These are phyloP conservation scores for Platypus cylindrus DNA, from an alignment of 2,888 invertebrate species.

Conservation along the genomic window DNA sequence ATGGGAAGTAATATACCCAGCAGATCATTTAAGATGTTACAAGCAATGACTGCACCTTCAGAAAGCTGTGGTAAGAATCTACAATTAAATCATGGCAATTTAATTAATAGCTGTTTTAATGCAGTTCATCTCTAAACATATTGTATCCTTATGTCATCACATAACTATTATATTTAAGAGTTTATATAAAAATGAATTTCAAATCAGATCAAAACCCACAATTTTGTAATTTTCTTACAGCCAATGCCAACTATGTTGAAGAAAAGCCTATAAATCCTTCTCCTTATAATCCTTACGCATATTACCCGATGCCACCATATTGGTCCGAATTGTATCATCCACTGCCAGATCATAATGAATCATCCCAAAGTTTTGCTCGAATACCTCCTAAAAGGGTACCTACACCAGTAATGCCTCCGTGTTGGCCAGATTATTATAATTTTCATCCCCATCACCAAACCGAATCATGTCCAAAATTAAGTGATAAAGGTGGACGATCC, in stretches of 20 bases:
- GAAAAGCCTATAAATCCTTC: slow-evolving; percentile 25
- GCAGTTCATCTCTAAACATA: no score
- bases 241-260: slow-evolving; percentile 31
- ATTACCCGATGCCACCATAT: slow-evolving; percentile 25
- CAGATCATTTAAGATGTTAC: slow-evolving; percentile 64
- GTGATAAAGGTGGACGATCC: slow-evolving; percentile 14
- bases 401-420: slow-evolving; percentile 22
- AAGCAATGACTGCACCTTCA: slow-evolving; percentile 59
- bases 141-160: no score
- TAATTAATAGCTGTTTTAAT: no score
- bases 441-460: slow-evolving; percentile 13
- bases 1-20: slow-evolving; percentile 71
- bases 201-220: no score
- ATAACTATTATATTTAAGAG: no score
- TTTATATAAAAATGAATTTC: no score
- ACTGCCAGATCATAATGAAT: slow-evolving; percentile 5
- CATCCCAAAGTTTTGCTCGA: slow-evolving; percentile 4
- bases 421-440: slow-evolving; percentile 24
- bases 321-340: slow-evolving; percentile 21
- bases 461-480: slow-evolving; percentile 13
- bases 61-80: slow-evolving; percentile 45
- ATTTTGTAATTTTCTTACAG: slow-evolving; percentile 30
- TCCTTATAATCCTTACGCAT: slow-evolving; percentile 22
- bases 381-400: slow-evolving; percentile 11
- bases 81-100: slow-evolving; percentile 2